These are phyloP conservation scores for Poecilia picta DNA, from an alignment of 2,797 vertebrate species.

Conservation along the genomic window DNA sequence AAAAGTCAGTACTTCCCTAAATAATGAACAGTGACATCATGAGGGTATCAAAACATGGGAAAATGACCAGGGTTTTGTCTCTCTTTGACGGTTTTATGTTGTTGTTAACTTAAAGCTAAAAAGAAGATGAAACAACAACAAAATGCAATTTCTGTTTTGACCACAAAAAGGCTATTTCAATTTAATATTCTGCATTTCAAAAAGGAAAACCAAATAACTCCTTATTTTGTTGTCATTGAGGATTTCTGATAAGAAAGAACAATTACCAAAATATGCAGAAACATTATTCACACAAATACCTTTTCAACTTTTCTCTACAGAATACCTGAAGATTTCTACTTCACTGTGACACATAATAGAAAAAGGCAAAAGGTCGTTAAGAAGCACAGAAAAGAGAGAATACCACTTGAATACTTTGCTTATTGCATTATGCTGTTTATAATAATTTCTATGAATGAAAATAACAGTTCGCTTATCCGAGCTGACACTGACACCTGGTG, in stretches of 20 bases:
- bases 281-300: background rate
- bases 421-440: background rate
- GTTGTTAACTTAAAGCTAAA: background rate
- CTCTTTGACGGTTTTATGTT: background rate
- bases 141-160: too few species aligned
- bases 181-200: background rate
- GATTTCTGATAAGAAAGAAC: background rate
- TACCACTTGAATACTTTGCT: background rate
- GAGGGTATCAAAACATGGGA: background rate
- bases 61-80: background rate
- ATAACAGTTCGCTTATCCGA: background rate
- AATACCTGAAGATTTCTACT: background rate
- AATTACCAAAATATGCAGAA: background rate
- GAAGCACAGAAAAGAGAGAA: background rate
- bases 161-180: background rate
- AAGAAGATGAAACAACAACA: background rate
- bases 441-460: slow-evolving; percentile 18
- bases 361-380: background rate
- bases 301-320: background rate
- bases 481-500: slow-evolving; percentile 67
- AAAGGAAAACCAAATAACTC: background rate
- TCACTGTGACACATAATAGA: background rate
- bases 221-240: background rate
- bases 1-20: background rate
- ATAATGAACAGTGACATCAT: background rate